phyloP scores from a whole-genome alignment of 2,888 invertebrate species.

The Cenopis cana region DNA sequence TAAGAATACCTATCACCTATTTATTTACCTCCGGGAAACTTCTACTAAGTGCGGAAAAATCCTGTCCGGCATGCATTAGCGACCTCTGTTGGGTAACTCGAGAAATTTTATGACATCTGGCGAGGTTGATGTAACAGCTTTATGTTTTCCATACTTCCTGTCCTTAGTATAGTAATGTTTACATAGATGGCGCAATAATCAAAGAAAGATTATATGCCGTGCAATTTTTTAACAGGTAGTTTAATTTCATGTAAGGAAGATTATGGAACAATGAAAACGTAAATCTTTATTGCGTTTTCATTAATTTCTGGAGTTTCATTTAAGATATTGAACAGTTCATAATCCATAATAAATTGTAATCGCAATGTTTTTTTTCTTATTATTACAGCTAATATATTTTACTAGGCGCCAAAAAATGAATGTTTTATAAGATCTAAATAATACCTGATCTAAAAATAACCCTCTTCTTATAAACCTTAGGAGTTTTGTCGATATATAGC shows the following conservation, averaged over 20 bases:
- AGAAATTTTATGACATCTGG: background rate
- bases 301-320: background rate
- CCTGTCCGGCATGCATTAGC: background rate
- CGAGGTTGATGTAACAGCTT: background rate
- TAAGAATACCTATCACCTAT: too few relatives aligned
- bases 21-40: background rate
- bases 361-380: background rate
- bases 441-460: too few relatives aligned
- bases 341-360: background rate
- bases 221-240: background rate
- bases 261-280: background rate
- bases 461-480: too few relatives aligned
- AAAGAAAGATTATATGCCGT: background rate
- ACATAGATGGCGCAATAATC: constrained; percentile 21
- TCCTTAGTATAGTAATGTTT: background rate
- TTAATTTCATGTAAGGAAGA: background rate
- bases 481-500: too few relatives aligned
- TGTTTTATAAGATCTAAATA: background rate
- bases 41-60: constrained; percentile 6
- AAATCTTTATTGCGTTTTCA: background rate
- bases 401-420: background rate
- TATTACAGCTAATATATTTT: background rate
- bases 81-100: constrained; percentile 8
- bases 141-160: background rate
- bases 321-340: background rate